Base-by-base conservation (phyloP, 2,113 vertebrate species). In the Meles meles region DNA sequence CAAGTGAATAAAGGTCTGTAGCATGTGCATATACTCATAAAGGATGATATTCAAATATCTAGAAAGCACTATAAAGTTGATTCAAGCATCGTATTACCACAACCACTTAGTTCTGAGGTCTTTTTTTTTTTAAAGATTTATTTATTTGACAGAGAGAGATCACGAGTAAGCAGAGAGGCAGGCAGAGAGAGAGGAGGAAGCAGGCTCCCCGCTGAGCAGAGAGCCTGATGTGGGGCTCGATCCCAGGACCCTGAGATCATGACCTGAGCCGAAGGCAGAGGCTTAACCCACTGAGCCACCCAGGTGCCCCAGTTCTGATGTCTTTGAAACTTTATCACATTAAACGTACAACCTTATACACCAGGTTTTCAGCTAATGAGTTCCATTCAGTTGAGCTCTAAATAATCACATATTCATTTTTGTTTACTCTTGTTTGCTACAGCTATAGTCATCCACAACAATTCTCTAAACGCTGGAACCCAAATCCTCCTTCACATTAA, bases 321-420 rank as follows among this genome's bases (percentile, higher is more conserved):
- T 59, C 49, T 94, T 55, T 69, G n/a, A 92, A 93, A 92, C 9
- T 57, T 90, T 37, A 88, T 47, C 27, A 65, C 18, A 55, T 79
- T 97, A 47, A 77, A 90, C 44, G 37, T 39, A 1, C 87, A 13
- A 83, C 47, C 47, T 82, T 47, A 79, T 17, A 91, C 52, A 63
- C 5, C 37, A 97, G 20, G 21, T 79, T 90, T 87, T 72, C 74
- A 94, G 76, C n/a, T 84, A 95, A 44, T 57, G n/a, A 94, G 23
- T 63, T 94, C 11, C 17, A 34, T 55, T 77, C 61, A 65, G 37
- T 89, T 72, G 79, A 95, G 74, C 7, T 61, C 47, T 42, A 5
- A 55, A 81, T 17, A 44, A 37, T 65, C 65, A 80, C 12, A 31
- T 77, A 85, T 52, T 80, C 37, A 17, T 63, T 85, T 88, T 61